Evolutionary conservation across 1,140 invertebrate species (phyloP).

Genomic region (Lordiphosa clarofinis): DNA sequence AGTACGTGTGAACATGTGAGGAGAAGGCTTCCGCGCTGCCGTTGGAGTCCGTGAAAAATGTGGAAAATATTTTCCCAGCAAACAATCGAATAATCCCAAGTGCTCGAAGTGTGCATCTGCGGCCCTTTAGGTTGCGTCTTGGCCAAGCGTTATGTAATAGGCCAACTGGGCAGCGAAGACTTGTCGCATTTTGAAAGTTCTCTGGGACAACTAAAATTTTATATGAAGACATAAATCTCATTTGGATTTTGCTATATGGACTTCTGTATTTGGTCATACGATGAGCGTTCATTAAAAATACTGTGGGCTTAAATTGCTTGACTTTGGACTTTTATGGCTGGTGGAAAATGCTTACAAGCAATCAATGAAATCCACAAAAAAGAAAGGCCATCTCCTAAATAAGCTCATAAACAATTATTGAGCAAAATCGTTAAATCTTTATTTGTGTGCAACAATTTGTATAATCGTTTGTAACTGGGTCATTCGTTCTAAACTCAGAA

Average conservation of each 20-base stretch:
- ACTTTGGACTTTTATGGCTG: constrained; percentile 3
- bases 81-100: constrained; percentile 28
- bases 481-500: too few relatives aligned
- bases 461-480: too few relatives aligned
- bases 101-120: not conserved
- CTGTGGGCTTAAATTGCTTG: constrained; percentile 5
- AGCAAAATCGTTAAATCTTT: not conserved
- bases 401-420: constrained; percentile 2
- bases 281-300: constrained; percentile 12
- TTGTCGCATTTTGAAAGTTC: too few relatives aligned
- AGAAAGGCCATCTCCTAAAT: constrained; percentile 4
- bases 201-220: too few relatives aligned
- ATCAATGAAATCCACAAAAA: not conserved
- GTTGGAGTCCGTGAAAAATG: constrained; percentile 54
- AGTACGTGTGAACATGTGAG: constrained; percentile 54
- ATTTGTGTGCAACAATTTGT: too few relatives aligned
- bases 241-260: too few relatives aligned
- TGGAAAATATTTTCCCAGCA: constrained; percentile 42
- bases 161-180: constrained; percentile 3
- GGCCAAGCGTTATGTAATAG: not conserved
- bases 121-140: not conserved
- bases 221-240: too few relatives aligned
- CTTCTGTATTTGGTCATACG: constrained; percentile 1
- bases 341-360: constrained; percentile 1
- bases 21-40: constrained; percentile 48